Percentiles rank a stretch among this genome's conserved stretches.
These are phyloP conservation scores for Lysiphlebus fabarum DNA, from an alignment of 1,140 invertebrate species.

Conservation along the genomic window DNA sequence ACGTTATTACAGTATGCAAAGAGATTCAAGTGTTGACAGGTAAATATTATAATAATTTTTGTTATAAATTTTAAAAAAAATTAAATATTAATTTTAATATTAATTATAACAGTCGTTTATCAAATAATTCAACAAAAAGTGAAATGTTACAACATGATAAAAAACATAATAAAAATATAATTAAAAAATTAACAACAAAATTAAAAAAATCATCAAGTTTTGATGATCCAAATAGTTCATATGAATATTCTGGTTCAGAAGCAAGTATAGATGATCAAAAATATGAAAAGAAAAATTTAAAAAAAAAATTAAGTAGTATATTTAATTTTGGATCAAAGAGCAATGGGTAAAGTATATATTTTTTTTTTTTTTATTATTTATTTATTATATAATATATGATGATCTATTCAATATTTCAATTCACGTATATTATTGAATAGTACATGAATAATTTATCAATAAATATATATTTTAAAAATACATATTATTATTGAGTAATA, in stretches of 20 bases:
- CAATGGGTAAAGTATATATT: constrained; percentile 60
- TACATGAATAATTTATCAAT: constrained; percentile 7
- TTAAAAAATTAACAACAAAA: constrained; percentile 76
- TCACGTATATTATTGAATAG: background rate
- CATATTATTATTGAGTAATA: constrained; percentile 6
- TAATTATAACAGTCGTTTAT: constrained; percentile 62
- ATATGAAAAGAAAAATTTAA: constrained; percentile 71
- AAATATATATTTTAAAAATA: constrained; percentile 15
- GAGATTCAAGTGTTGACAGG: constrained; percentile 74
- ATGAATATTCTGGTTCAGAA: constrained; percentile 70
- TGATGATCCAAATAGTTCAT: constrained; percentile 63
- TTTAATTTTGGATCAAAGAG: constrained; percentile 72
- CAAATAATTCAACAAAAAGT: constrained; percentile 79
- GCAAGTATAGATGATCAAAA: constrained; percentile 61
- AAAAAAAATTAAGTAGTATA: constrained; percentile 76
- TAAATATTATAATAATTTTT: constrained; percentile 39
- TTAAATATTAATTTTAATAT: constrained; percentile 30
- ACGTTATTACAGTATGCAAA: constrained; percentile 57
- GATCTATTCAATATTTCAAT: too few species aligned
- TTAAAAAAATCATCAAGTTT: constrained; percentile 81
- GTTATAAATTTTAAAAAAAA: too few species aligned
- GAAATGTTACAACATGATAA: constrained; percentile 69
- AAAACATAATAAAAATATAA: constrained; percentile 78
- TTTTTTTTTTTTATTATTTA: too few species aligned
- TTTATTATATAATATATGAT: too few species aligned